Conservation (phyloP, 2,888 invertebrate genomes). For the Bombylius discolor region DNA sequence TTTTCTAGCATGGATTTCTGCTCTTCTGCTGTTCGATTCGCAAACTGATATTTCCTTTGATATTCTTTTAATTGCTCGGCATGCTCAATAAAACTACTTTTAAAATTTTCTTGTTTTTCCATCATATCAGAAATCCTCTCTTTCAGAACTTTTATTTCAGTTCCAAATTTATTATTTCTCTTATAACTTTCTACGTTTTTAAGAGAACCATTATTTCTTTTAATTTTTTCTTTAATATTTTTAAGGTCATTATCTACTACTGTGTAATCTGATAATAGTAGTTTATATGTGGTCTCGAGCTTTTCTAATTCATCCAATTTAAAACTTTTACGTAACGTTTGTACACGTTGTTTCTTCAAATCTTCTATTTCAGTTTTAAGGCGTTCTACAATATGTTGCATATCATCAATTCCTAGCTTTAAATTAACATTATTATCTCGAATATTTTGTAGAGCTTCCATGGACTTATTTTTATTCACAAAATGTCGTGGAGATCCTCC, state of each 20-base stretch:
- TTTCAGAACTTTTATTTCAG: conserved; percentile 6
- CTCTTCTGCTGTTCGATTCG: conserved; percentile 29
- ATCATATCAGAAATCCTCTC: conserved; percentile 17
- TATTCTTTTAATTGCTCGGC: conserved; percentile 27
- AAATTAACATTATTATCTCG: background rate
- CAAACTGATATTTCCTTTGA: conserved; percentile 28
- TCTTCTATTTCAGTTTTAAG: background rate
- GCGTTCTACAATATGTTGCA: background rate
- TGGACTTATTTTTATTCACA: background rate
- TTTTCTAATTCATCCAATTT: conserved; percentile 20
- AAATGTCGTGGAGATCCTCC: too few relatives aligned
- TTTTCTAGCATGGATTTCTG: conserved; percentile 31
- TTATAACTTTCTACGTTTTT: background rate
- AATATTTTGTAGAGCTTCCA: background rate
- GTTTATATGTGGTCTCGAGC: conserved; percentile 29
- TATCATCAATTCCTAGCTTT: background rate
- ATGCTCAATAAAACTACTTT: conserved; percentile 29
- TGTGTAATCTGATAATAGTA: conserved; percentile 25
- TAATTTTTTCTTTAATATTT: background rate
- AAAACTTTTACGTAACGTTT: background rate
- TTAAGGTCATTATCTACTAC: conserved; percentile 30
- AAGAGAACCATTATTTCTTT: background rate
- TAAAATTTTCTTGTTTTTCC: conserved; percentile 28
- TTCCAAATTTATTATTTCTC: background rate
- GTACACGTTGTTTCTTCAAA: background rate